Conservation (phyloP, 1,140 invertebrate genomes). For the Dolichoris vasculosae region DNA sequence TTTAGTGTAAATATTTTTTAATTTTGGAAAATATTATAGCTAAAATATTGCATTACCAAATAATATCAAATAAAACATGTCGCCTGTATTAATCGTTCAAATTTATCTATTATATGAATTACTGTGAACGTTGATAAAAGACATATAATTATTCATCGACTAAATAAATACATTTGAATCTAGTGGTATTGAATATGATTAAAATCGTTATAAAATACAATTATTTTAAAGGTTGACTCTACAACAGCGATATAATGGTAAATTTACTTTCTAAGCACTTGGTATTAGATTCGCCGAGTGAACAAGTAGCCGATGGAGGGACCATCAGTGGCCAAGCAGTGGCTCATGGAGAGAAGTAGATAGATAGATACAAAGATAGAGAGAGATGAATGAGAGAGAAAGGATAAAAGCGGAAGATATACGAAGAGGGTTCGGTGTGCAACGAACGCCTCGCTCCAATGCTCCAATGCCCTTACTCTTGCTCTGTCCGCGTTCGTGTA, state of each 20-base stretch:
- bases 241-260: constrained; percentile 9
- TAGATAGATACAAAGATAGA: not conserved
- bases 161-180: not conserved
- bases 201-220: not conserved
- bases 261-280: constrained; percentile 46
- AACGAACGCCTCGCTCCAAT: constrained; percentile 21
- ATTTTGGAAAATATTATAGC: not conserved
- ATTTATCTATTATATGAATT: not conserved
- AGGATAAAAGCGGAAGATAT: not conserved
- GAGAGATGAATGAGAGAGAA: not conserved
- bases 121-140: not conserved
- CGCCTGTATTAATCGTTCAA: too few species aligned
- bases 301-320: not conserved
- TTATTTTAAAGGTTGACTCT: not conserved
- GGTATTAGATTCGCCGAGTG: constrained; percentile 31
- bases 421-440: not conserved
- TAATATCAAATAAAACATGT: too few species aligned
- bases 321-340: not conserved
- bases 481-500: not conserved
- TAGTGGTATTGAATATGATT: not conserved
- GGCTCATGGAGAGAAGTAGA: too few species aligned
- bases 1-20: not conserved
- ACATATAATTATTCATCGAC: not conserved
- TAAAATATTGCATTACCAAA: not conserved
- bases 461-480: not conserved